A percentile compares a stretch with the other conserved stretches of the same genome.
These are phyloP conservation scores for Epirrita christyi DNA, from an alignment of 2,888 invertebrate genomes.

Conservation along the genomic window DNA sequence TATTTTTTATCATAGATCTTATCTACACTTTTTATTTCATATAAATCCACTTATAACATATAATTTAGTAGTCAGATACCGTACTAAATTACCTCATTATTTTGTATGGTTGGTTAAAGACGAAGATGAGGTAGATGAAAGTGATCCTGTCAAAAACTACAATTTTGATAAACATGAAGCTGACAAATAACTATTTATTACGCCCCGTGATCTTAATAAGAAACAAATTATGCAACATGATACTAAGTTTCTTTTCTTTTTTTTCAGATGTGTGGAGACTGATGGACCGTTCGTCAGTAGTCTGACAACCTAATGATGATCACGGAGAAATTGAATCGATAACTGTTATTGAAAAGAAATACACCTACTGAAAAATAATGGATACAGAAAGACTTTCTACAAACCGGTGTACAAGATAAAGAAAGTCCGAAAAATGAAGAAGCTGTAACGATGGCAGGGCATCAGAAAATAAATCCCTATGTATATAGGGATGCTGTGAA, in stretches of 20 bases:
- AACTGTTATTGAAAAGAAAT: background rate
- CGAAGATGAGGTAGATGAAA: constrained; percentile 1
- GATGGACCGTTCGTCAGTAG: constrained; percentile 29
- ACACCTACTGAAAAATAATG: constrained; percentile 13
- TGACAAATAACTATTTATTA: background rate
- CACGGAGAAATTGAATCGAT: constrained; percentile 3
- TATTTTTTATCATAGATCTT: too few species aligned
- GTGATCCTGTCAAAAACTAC: background rate
- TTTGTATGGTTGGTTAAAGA: constrained; percentile 16
- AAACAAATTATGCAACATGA: background rate
- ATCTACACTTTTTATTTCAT: too few species aligned
- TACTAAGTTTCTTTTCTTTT: constrained; percentile 45
- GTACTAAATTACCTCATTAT: background rate
- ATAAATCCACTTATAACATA: too few species aligned
- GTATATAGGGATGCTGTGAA: constrained; percentile 21
- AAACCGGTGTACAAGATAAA: background rate
- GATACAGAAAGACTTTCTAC: constrained; percentile 3
- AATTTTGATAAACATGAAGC: background rate
- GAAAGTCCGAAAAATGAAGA: background rate
- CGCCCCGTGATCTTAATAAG: too few species aligned
- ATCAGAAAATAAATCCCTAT: constrained; percentile 19
- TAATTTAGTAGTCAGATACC: background rate
- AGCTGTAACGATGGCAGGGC: constrained; percentile 25
- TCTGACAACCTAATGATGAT: constrained; percentile 28
- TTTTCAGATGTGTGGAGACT: constrained; percentile 53